Conservation (phyloP, 2,797 vertebrate genomes). For the Anguilla marmorata region DNA sequence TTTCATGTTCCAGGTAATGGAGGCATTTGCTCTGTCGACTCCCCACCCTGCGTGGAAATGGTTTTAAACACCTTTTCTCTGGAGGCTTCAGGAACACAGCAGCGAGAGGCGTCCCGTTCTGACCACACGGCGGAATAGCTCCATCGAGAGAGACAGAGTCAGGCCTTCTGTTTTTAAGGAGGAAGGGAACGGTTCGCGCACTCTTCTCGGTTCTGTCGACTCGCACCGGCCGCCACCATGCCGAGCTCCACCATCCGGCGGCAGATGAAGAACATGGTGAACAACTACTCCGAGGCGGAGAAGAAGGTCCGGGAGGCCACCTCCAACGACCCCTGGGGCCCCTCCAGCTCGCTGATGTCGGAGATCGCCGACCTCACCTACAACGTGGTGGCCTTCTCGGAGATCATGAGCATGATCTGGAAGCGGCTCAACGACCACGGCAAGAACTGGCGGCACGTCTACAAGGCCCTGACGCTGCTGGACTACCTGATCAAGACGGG, state of each 20-base stretch:
- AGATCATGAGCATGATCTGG: constrained; percentile 99
- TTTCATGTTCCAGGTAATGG: constrained; percentile 70
- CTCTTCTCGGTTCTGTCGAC: neutral
- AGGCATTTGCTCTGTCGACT: constrained; percentile 61
- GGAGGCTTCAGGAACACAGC: constrained; percentile 64
- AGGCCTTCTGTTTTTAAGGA: neutral
- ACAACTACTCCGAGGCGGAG: constrained; percentile 97
- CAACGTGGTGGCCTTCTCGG: constrained; percentile 97
- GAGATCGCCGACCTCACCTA: constrained; percentile 98
- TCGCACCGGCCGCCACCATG: constrained; percentile 72
- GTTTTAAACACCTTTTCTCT: constrained; percentile 69
- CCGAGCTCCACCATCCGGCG: constrained; percentile 93
- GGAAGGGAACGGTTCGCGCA: neutral
- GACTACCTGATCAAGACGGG: constrained; percentile 99
- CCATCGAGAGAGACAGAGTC: neutral
- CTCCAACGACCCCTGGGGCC: constrained; percentile 98
- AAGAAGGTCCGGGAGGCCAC: constrained; percentile 97
- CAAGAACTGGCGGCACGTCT: constrained; percentile 98
- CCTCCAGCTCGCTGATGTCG: constrained; percentile 96
- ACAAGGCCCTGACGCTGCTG: constrained; percentile 94
- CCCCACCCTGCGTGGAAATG: constrained; percentile 72
- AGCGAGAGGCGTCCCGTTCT: constrained; percentile 13
- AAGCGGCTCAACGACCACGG: constrained; percentile 95
- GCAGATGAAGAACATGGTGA: constrained; percentile 99
- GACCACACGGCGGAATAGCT: neutral